phyloP scores from a whole-genome alignment of 2,797 vertebrate genomes.

The Buceros bicornis region DNA sequence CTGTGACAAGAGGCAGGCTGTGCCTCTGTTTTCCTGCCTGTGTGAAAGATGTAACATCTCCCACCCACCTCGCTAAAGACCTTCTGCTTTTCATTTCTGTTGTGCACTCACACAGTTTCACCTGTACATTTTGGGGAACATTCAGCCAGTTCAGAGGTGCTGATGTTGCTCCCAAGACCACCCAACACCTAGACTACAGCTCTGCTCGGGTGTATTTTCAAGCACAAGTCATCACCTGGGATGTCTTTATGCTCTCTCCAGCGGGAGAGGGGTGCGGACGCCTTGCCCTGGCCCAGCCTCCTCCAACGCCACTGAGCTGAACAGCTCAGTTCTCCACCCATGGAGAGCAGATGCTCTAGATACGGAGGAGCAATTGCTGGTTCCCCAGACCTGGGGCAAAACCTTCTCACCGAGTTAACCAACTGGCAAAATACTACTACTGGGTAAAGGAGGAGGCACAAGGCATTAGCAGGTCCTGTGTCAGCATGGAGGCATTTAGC shows the following conservation, averaged over 20 bases:
- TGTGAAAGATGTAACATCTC: neutral
- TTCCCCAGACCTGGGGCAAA: neutral
- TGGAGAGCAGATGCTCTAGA: neutral
- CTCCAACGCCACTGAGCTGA: neutral
- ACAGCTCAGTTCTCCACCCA: neutral
- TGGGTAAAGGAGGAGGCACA: neutral
- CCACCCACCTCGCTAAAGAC: fast-evolving
- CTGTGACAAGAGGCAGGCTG: fast-evolving
- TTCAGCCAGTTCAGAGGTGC: neutral
- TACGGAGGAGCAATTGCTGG: neutral
- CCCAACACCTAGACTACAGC: neutral
- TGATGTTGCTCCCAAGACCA: neutral
- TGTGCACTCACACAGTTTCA: neutral
- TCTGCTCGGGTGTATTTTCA: neutral
- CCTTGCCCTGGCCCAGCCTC: neutral
- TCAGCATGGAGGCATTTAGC: fast-evolving
- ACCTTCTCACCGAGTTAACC: neutral
- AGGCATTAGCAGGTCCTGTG: fast-evolving
- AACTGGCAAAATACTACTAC: neutral
- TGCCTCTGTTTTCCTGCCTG: neutral
- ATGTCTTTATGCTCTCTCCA: neutral
- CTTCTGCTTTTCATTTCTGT: neutral
- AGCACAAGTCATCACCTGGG: neutral
- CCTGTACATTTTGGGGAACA: fast-evolving
- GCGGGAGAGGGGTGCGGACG: fast-evolving